Base-by-base conservation (phyloP, 2,113 vertebrate species). In the Lophius piscatorius region DNA sequence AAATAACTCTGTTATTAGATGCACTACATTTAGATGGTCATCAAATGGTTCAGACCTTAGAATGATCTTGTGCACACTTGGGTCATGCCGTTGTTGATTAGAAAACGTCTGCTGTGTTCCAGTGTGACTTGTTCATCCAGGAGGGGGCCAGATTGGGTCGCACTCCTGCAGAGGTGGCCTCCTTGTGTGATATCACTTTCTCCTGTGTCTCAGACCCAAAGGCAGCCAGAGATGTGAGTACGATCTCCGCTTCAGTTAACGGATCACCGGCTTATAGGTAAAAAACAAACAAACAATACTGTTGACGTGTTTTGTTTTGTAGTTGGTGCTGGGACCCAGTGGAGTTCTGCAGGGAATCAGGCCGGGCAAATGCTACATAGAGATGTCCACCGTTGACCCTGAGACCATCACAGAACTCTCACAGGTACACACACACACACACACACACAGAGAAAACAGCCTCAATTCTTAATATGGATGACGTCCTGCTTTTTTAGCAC, bases 101-200 rank as follows among this genome's bases (percentile, higher is more conserved):
- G 11, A 16, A 16, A 16, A 42, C 39, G 1, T 16, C n/a, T 26
- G 20, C 20, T 66, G 0, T 61, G 87, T 92, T 60, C 79, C 93
- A 99, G 97, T 99, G 97, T 81, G 97, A 99, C 92, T 88, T 97
- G 86, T 99, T 99, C 92, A 94, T 98, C 90, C 97, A 99, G 88
- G 97, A 99, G 79, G 97, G 97, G 5, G 97, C 97, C 71, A 86
- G 95, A 56, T 91, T 99, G 79, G 97, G 97, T 75, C 93, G 97
- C 85, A 99, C 96, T 51, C 95, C 97, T 5, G 98, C 97, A 41
- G 97, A 99, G 88, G 98, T 99, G 17, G 95, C 96, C 13, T 99
- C 98, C 18, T 97, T 94, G 83, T 99, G 98, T 80, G 98, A 99
- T 83, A 98, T 99, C 90, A 99, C 97, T 0, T 98, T 99, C 83